Percentiles rank a stretch among this genome's conserved stretches.
Conservation (phyloP, 2,888 invertebrate genomes). For the Scaptomyza cyrtandrae region DNA sequence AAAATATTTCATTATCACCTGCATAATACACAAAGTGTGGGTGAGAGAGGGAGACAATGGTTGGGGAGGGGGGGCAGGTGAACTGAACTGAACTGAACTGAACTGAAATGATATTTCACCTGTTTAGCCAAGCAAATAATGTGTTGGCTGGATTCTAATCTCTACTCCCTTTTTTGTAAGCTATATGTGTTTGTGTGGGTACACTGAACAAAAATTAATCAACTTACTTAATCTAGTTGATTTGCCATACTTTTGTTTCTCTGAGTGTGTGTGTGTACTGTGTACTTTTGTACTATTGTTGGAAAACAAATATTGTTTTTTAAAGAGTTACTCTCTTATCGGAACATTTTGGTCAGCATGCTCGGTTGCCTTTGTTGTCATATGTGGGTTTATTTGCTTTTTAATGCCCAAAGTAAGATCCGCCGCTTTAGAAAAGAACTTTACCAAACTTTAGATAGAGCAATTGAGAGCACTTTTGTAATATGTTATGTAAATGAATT, state of each 20-base stretch:
- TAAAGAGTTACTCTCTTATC: conserved; percentile 36
- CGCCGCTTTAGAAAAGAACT: no score
- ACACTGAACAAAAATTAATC: neutral
- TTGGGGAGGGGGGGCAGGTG: conserved; percentile 14
- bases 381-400: conserved; percentile 30
- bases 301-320: no score
- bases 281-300: neutral
- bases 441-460: conserved; percentile 30
- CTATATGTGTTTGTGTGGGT: neutral
- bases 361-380: conserved; percentile 39
- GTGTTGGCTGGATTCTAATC: neutral
- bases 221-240: neutral
- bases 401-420: conserved; percentile 36
- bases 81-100: conserved; percentile 63
- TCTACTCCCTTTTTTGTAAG: neutral
- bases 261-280: no score
- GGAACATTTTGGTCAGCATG: conserved; percentile 49
- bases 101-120: conserved; percentile 53
- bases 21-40: conserved; percentile 22
- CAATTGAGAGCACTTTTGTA: conserved; percentile 17
- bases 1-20: conserved; percentile 59
- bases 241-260: neutral
- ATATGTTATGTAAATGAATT: conserved; percentile 32
- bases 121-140: conserved; percentile 59
- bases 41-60: conserved; percentile 29